Conservation (phyloP, 2,888 invertebrate genomes). For the Chorisops tibialis region DNA sequence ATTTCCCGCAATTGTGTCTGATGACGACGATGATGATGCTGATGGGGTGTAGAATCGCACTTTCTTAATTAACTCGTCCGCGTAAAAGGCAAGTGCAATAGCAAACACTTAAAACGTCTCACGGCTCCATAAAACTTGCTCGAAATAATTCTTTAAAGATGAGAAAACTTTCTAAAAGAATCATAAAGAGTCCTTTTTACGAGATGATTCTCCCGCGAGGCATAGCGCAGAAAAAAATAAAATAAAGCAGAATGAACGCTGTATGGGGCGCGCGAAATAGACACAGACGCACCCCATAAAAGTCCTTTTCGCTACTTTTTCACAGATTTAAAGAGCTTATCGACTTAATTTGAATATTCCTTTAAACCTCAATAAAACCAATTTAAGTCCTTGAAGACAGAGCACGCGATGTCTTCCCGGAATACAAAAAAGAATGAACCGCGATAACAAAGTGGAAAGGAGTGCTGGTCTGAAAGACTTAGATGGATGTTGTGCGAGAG, state of each 20-base stretch:
- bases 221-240: not conserved
- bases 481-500: slow-evolving; percentile 5
- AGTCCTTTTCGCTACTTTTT: slow-evolving; percentile 41
- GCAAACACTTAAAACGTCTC: not conserved
- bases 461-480: too few species aligned
- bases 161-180: slow-evolving; percentile 26
- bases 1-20: too few species aligned
- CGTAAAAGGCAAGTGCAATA: not conserved
- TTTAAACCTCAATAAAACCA: slow-evolving; percentile 35
- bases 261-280: slow-evolving; percentile 8
- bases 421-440: not conserved
- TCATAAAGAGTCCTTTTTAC: slow-evolving; percentile 23
- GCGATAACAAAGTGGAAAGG: slow-evolving; percentile 7
- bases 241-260: slow-evolving; percentile 1
- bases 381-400: slow-evolving; percentile 31
- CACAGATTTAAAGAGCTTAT: slow-evolving; percentile 52
- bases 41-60: slow-evolving; percentile 12
- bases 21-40: too few species aligned
- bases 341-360: slow-evolving; percentile 49
- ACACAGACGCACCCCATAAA: slow-evolving; percentile 34
- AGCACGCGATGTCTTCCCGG: not conserved
- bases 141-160: slow-evolving; percentile 22
- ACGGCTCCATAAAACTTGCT: slow-evolving; percentile 7
- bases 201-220: slow-evolving; percentile 11
- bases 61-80: slow-evolving; percentile 20